Base-by-base conservation (phyloP, 2,797 vertebrate species). In the Bovichtus diacanthus region DNA sequence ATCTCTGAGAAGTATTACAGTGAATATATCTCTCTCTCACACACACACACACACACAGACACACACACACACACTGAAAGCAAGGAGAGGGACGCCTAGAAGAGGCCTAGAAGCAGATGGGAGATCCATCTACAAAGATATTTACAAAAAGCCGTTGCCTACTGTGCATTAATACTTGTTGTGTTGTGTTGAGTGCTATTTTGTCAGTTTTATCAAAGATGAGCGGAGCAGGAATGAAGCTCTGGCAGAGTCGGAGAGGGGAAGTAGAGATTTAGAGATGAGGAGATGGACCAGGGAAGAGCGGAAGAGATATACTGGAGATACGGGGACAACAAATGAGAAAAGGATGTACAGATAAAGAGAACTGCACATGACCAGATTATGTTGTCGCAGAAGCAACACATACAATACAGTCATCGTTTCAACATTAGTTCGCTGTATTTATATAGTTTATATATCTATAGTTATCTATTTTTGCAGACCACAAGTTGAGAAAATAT, bases 1-100 rank as follows among this genome's bases (percentile, higher is more conserved):
- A 98, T 99, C 95, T 95, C 93, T 93, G 91, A 94, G 95, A 97
- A 96, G 96, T 97, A 97, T 97, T 97, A 96, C 95, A 96, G 95
- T 96, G 95, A 97, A 97, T 97, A 96, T 96, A 96, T 97, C 95
- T 95, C 95, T 94, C 94, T 70, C 78, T 69, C 69, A 61, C 78
- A 73, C 62, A 46, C 70, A 59, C 46, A 63, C 63, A 62, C 61
- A 23, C 54, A 47, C 43, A 19, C 36, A 38, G 47, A 21, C 60
- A 47, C 41, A 60, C 66, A 41, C 53, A 43, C 68, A 51, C 46
- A 34, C 55, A 34, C 7, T 50, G 16, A 67, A 29, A 65, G n/a
- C 34, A 67, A 25, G 31, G 31, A 34, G 25, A 41, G 44, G 16
- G 41, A 56, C 11, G 23, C 36, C 44, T 27, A 47, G 58, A 56